Evolutionary conservation across 2,888 invertebrate species (phyloP).

Genomic region (Eumerus sabulonum): DNA sequence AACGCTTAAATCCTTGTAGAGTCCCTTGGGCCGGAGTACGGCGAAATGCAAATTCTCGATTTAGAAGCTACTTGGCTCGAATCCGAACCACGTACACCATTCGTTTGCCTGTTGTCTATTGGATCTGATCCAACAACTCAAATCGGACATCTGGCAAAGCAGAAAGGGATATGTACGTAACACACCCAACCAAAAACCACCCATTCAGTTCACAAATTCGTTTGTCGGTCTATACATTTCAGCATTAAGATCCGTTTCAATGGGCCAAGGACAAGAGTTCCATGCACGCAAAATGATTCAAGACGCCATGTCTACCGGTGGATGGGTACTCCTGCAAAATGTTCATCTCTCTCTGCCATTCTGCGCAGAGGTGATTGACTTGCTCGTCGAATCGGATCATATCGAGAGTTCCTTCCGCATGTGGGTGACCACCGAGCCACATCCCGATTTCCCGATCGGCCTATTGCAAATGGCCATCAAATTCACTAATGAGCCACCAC

Average conservation of each 20-base stretch:
- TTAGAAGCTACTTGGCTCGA: constrained; percentile 94
- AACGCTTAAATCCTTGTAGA: constrained; percentile 79
- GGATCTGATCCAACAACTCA: constrained; percentile 98
- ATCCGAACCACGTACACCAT: constrained; percentile 91
- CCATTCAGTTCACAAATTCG: too few relatives aligned
- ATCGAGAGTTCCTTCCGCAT: constrained; percentile 91
- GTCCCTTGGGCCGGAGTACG: constrained; percentile 91
- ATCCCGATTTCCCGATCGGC: constrained; percentile 95
- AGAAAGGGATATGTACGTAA: constrained; percentile 88
- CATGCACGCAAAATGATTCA: constrained; percentile 91
- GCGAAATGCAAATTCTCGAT: constrained; percentile 95
- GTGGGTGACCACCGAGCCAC: constrained; percentile 97
- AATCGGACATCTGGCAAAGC: constrained; percentile 91
- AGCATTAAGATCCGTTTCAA: constrained; percentile 92
- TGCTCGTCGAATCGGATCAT: constrained; percentile 90
- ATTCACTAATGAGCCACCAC: constrained; percentile 98
- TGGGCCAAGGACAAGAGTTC: constrained; percentile 97
- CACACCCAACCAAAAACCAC: too few relatives aligned
- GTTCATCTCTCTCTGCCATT: constrained; percentile 97
- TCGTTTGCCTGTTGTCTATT: constrained; percentile 95
- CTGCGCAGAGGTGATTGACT: constrained; percentile 94
- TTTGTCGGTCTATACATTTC: too few relatives aligned
- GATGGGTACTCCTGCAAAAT: constrained; percentile 97
- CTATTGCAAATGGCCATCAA: constrained; percentile 94
- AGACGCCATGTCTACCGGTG: constrained; percentile 88